Percentiles rank a stretch among this genome's conserved stretches.
Conservation (phyloP, 1,140 invertebrate genomes). For the Coptotermes formosanus region DNA sequence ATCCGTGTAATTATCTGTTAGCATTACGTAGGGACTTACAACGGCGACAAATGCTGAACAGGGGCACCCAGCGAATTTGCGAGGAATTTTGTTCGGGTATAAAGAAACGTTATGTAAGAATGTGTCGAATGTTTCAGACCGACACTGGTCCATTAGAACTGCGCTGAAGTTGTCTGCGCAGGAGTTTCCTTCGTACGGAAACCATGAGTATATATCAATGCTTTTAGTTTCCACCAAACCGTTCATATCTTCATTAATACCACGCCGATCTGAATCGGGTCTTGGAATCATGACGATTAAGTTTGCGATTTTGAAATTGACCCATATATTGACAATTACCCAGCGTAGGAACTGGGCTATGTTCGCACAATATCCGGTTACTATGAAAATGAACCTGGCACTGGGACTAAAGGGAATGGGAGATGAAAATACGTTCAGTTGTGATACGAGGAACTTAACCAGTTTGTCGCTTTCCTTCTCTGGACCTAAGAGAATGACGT, state of each 20-base stretch:
- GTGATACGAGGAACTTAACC: too few relatives aligned
- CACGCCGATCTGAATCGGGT: not conserved
- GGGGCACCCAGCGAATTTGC: not conserved
- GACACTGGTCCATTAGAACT: not conserved
- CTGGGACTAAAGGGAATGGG: too few relatives aligned
- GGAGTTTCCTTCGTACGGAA: not conserved
- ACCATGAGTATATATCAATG: not conserved
- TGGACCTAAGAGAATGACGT: too few relatives aligned
- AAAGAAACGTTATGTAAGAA: not conserved
- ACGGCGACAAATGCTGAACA: not conserved
- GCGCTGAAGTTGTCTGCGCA: not conserved
- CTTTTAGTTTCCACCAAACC: not conserved
- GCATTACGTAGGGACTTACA: not conserved
- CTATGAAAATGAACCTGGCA: too few relatives aligned
- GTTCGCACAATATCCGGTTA: too few relatives aligned
- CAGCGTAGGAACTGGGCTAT: too few relatives aligned
- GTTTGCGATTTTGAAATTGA: not conserved
- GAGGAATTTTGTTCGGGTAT: not conserved
- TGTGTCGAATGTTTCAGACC: not conserved
- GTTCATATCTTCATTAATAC: not conserved
- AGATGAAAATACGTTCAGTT: too few relatives aligned
- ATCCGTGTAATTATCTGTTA: not conserved
- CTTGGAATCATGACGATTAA: not conserved
- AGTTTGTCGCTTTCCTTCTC: too few relatives aligned
- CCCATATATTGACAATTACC: too few relatives aligned